Conservation (phyloP, 2,113 vertebrate species). For the Ginglymostoma cirratum region DNA sequence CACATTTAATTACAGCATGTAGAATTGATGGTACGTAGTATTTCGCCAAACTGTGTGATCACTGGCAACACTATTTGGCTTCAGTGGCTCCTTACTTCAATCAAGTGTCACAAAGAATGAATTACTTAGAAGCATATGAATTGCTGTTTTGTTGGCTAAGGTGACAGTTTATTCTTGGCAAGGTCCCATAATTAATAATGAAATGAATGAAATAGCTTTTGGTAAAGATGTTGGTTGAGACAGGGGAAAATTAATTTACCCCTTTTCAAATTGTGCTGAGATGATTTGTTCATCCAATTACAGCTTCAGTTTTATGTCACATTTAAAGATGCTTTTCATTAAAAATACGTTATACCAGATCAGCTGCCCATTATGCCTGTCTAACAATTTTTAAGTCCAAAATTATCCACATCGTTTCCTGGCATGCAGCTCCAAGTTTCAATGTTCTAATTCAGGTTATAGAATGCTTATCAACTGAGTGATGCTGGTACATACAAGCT, state of each 20-base stretch:
- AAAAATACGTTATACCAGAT: not conserved
- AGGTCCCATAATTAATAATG: not conserved
- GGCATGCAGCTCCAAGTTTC: not conserved
- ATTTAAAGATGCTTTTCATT: not conserved
- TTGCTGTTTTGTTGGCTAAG: not conserved
- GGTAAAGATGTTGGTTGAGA: not conserved
- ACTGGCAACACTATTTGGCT: not conserved
- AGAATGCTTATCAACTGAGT: not conserved
- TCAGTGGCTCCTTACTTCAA: not conserved
- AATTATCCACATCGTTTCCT: not conserved
- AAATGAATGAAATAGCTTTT: not conserved
- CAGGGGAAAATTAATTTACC: not conserved
- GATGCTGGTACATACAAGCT: not conserved
- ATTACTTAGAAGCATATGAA: not conserved
- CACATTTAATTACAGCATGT: no score
- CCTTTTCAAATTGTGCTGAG: not conserved
- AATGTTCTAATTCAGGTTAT: not conserved
- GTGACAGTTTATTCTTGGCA: not conserved
- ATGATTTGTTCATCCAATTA: not conserved
- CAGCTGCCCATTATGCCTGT: not conserved
- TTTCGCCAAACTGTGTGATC: not conserved
- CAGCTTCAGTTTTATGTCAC: not conserved
- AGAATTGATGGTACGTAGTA: not conserved
- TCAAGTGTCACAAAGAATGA: not conserved
- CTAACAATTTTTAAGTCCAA: not conserved